These are phyloP conservation scores for Aotus griseimembra DNA, from an alignment of 2,797 vertebrate species.

Conservation along the genomic window DNA sequence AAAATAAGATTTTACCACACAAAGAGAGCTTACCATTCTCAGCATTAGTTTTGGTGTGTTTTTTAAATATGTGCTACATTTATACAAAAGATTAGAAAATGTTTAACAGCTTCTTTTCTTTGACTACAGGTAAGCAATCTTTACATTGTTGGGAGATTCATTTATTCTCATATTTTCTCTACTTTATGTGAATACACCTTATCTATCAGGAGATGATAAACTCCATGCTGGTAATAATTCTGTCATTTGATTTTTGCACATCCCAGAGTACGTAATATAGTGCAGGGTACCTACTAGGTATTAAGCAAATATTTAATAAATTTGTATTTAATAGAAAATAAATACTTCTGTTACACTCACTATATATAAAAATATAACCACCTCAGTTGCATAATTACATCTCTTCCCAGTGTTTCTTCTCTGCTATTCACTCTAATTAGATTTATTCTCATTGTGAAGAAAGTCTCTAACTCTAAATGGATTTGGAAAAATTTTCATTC, in stretches of 20 bases:
- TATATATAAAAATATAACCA: background rate
- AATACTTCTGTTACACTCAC: constrained; percentile 27
- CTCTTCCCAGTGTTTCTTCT: background rate
- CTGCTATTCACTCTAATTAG: constrained; percentile 17
- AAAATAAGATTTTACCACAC: constrained; percentile 3
- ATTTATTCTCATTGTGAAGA: constrained; percentile 38
- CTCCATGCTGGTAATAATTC: background rate
- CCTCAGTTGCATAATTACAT: background rate
- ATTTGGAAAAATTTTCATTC: background rate
- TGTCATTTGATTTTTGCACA: background rate
- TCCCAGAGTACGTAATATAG: background rate
- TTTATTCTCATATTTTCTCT: background rate
- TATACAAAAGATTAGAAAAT: background rate
- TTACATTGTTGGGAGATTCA: background rate
- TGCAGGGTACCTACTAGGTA: background rate
- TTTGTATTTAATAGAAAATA: constrained; percentile 24
- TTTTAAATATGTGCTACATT: background rate
- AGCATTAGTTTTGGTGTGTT: background rate
- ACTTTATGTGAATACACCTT: background rate
- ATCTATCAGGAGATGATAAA: background rate
- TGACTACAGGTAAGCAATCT: background rate
- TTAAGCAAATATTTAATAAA: background rate
- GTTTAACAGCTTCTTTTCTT: background rate
- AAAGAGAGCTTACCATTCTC: background rate
- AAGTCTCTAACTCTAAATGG: background rate